A percentile compares a stretch with the other conserved stretches of the same genome.
Evolutionary conservation across 2,797 vertebrate species (phyloP).

Genomic region (Podargus strigoides): DNA sequence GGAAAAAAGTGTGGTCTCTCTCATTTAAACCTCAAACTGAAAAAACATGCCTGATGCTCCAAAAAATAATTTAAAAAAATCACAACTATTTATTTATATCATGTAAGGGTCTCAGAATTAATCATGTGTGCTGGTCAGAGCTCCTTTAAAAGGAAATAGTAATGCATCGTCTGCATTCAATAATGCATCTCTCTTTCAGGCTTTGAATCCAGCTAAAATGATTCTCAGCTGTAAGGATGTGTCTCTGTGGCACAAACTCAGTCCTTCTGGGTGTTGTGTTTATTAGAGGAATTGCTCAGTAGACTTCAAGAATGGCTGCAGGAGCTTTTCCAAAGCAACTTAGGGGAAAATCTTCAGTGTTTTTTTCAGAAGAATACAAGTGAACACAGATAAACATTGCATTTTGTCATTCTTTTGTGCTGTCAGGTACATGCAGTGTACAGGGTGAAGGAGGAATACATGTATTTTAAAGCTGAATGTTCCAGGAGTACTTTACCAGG

Average conservation of each 20-base stretch:
- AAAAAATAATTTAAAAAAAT: background rate
- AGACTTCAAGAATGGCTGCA: background rate
- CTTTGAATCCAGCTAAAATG: too few species aligned
- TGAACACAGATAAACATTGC: background rate
- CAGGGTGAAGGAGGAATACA: background rate
- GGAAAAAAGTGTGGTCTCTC: background rate
- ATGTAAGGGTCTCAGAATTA: background rate
- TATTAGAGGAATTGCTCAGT: background rate
- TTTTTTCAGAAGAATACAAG: background rate
- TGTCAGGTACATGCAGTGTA: background rate
- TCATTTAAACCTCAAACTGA: background rate
- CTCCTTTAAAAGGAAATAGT: background rate
- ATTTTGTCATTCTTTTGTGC: background rate
- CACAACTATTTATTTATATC: background rate
- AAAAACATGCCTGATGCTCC: background rate
- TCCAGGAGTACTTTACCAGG: background rate
- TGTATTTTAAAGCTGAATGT: background rate
- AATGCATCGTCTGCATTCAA: background rate
- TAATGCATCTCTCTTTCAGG: background rate
- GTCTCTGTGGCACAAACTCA: background rate
- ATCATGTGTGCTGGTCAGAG: background rate
- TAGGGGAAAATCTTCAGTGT: background rate
- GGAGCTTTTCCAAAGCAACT: background rate
- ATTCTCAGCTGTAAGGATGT: conserved; percentile 5
- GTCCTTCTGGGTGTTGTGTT: background rate